phyloP scores from a whole-genome alignment of 1,140 invertebrate species.

The Hypothenemus hampei region DNA sequence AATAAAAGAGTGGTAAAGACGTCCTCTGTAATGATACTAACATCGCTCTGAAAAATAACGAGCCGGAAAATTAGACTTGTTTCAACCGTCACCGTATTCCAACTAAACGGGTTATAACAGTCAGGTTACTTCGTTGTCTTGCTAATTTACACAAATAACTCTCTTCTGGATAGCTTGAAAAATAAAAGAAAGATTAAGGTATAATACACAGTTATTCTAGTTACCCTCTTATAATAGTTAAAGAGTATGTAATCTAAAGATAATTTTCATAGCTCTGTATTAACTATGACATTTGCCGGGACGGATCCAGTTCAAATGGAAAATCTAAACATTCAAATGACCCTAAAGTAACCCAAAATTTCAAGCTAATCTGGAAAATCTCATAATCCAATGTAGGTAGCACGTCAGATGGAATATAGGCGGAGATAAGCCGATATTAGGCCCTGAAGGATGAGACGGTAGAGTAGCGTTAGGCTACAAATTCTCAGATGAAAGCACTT shows the following conservation, averaged over 20 bases:
- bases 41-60: not conserved
- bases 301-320: no score
- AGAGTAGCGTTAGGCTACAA: slow-evolving; percentile 5
- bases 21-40: not conserved
- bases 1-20: not conserved
- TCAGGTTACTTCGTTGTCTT: not conserved
- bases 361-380: not conserved
- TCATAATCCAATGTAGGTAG: not conserved
- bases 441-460: slow-evolving; percentile 1
- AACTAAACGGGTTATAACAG: not conserved
- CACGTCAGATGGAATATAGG: not conserved
- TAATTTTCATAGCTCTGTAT: no score
- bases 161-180: no score
- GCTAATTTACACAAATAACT: no score
- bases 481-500: slow-evolving; percentile 16
- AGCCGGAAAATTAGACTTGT: not conserved
- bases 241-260: no score
- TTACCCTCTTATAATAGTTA: no score
- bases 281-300: no score
- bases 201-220: no score
- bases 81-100: not conserved
- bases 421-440: slow-evolving; percentile 11
- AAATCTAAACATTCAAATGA: not conserved
- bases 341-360: not conserved
- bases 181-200: no score